Base-by-base conservation (phyloP, 2,113 vertebrate genomes). In the Leiothrix lutea region DNA sequence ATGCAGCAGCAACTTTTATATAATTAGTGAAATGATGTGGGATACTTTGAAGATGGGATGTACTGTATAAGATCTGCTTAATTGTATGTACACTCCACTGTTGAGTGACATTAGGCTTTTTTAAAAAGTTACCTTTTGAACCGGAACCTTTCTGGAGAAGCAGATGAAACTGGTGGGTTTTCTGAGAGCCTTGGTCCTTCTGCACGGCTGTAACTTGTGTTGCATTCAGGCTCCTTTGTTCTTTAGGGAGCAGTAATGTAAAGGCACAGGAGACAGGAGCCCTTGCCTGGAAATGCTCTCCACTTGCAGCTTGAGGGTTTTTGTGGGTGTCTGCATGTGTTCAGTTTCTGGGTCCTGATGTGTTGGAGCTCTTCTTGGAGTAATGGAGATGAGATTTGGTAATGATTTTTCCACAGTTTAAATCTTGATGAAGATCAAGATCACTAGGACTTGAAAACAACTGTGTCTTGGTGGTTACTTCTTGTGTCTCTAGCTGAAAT, bases 191-290 rank as follows among this genome's bases (percentile, higher is more conserved):
- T 67, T 8, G 13, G 8, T 66, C 23, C 12, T 28, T 75, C 62
- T 82, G 40, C 19, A 5, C 11, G 7, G 22, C 3, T 6, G 0
- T 69, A 65, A 28, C 45, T 44, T 8, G 2, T 5, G 6, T 60
- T 61, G 28, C 31, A 10, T 73, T 61, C 54, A 53, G 5, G 14
- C 16, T 36, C 2, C 51, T 89, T 75, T 3, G 1, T 57, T 78
- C 56, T 64, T 62, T 18, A 58, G 61, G 21, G 23, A n/a, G 50
- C 51, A 15, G 11, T 26, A 42, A 9, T 20, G 11, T 75, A 8
- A 48, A 23, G 33, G 38, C 42, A 61, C 26, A 23, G 22, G 5
- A 5, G 26, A 15, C 23, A 28, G 20, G 21, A 60, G 16, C 26
- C 47, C 47, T 47, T 84, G 42, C 15, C 47, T 90, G 60, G 38